Evolutionary conservation across 1,140 invertebrate genomes (phyloP).

Genomic region (Bombus impatiens): DNA sequence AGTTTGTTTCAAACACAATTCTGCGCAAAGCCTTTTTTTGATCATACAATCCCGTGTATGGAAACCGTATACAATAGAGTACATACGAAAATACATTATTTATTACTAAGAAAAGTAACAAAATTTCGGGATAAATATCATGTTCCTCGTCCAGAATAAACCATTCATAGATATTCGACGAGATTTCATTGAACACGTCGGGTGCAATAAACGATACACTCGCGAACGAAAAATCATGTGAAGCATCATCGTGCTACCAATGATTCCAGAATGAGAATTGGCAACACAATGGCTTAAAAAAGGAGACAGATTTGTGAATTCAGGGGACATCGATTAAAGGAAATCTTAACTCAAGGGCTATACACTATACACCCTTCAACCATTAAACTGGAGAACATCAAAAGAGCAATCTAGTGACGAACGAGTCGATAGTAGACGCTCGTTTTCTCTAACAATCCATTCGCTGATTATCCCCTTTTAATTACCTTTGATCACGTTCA

Average conservation of each 20-base stretch:
- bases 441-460: not conserved
- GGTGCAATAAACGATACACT: not conserved
- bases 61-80: not conserved
- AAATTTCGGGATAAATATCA: not conserved
- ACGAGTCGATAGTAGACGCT: not conserved
- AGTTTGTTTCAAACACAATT: not conserved
- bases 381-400: constrained; percentile 6
- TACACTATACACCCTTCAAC: not conserved
- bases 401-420: constrained; percentile 26
- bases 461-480: constrained; percentile 18
- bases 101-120: not conserved
- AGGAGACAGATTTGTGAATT: not conserved
- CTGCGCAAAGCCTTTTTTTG: not conserved
- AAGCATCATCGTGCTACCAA: not conserved
- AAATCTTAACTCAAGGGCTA: constrained; percentile 16
- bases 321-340: constrained; percentile 26
- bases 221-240: constrained; percentile 13
- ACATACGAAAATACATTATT: not conserved
- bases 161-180: not conserved
- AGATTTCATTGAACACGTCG: not conserved
- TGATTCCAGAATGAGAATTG: not conserved
- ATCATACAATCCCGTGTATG: not conserved
- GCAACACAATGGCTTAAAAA: constrained; percentile 20
- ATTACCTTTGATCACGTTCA: not conserved
- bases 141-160: not conserved